Conservation (phyloP, 2,113 vertebrate genomes). For the Tychaedon coryphoeus region DNA sequence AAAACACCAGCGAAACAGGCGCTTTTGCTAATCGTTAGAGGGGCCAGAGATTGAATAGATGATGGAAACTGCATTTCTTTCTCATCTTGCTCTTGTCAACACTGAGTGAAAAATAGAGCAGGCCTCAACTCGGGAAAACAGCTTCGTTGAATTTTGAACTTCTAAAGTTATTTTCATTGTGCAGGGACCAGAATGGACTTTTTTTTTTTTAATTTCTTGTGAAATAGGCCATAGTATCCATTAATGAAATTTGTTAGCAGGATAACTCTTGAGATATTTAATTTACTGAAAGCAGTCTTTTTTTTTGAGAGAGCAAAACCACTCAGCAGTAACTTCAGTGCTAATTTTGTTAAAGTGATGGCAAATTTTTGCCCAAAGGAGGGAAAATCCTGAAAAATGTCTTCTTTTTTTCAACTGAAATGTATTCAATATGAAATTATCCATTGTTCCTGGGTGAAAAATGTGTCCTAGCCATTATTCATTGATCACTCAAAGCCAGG, state of each 20-base stretch:
- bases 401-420: background rate
- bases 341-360: background rate
- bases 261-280: background rate
- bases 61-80: conserved; percentile 33
- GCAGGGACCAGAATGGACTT: background rate
- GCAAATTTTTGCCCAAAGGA: background rate
- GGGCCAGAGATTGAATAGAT: background rate
- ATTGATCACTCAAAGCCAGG: background rate
- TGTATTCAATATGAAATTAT: background rate
- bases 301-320: background rate
- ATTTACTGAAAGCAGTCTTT: background rate
- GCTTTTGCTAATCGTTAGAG: background rate
- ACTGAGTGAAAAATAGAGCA: background rate
- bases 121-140: background rate
- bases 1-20: background rate
- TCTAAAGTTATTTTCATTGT: conserved; percentile 25
- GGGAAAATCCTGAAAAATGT: background rate
- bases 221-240: background rate
- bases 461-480: background rate
- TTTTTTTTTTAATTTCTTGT: background rate
- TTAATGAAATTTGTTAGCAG: background rate
- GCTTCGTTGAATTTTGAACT: background rate
- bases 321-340: background rate
- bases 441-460: background rate
- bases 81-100: conserved; percentile 46